phyloP scores from a whole-genome alignment of 1,140 invertebrate genomes.

The Drosophila gunungcola region DNA sequence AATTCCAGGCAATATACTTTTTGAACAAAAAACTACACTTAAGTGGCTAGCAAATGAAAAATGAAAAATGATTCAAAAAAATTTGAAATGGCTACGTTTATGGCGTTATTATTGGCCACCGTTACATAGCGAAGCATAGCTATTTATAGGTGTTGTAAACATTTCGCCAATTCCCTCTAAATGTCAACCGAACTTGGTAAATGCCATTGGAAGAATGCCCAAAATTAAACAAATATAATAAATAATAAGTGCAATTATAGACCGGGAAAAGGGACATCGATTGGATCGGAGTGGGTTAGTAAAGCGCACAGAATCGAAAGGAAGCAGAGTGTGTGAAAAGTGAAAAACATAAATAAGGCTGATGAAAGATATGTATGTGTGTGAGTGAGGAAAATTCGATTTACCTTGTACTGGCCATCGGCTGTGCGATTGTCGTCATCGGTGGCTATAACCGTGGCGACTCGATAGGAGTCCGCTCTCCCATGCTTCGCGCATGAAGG shows the following conservation, averaged over 20 bases:
- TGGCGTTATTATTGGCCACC: constrained; percentile 52
- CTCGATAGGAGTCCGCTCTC: constrained; percentile 96
- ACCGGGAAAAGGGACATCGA: constrained; percentile 29
- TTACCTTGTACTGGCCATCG: constrained; percentile 96
- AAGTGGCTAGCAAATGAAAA: not conserved
- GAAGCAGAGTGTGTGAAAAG: constrained; percentile 21
- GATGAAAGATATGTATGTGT: constrained; percentile 22
- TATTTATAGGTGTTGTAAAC: constrained; percentile 62
- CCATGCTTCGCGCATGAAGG: constrained; percentile 94
- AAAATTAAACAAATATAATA: constrained; percentile 51
- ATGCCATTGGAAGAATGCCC: constrained; percentile 69
- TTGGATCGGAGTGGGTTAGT: constrained; percentile 32
- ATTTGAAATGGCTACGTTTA: constrained; percentile 35
- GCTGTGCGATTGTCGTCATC: constrained; percentile 97
- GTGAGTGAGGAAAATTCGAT: constrained; percentile 51
- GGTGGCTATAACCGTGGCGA: constrained; percentile 94
- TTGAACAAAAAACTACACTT: not conserved
- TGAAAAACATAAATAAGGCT: constrained; percentile 47
- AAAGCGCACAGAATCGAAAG: constrained; percentile 17
- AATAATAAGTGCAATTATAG: constrained; percentile 50
- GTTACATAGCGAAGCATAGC: constrained; percentile 15
- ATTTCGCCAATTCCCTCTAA: constrained; percentile 55
- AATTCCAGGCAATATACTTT: constrained; percentile 1
- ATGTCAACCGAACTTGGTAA: constrained; percentile 59
- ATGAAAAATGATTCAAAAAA: not conserved